Evolutionary conservation across 2,888 invertebrate genomes (phyloP).

Genomic region (Rapana venosa): DNA sequence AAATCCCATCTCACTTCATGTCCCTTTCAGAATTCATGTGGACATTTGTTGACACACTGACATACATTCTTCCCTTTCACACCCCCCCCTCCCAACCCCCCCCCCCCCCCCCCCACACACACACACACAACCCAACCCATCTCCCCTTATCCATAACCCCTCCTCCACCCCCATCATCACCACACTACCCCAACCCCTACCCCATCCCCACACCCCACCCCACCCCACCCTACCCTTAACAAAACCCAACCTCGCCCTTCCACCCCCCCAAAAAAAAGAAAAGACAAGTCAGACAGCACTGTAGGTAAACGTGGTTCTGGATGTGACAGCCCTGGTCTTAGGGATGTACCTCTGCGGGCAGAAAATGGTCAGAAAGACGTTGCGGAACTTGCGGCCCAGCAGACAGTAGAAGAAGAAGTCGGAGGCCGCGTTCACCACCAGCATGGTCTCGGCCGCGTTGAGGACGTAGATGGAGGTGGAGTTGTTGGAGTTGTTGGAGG

Average conservation of each 20-base stretch:
- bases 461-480: conserved; percentile 45
- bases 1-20: no score
- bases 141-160: neutral
- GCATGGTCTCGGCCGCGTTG: conserved; percentile 52
- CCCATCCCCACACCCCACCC: neutral
- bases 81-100: neutral
- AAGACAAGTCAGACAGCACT: conserved; percentile 25
- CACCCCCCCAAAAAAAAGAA: neutral
- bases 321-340: neutral
- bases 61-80: neutral
- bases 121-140: neutral
- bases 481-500: conserved; percentile 36
- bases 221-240: neutral
- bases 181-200: neutral
- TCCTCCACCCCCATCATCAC: neutral
- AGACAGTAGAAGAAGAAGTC: conserved; percentile 58
- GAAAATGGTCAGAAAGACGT: conserved; percentile 46
- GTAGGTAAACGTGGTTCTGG: conserved; percentile 4
- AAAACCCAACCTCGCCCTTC: neutral
- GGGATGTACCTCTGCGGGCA: conserved; percentile 44
- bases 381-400: conserved; percentile 52
- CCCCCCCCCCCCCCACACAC: neutral
- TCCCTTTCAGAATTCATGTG: no score
- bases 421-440: conserved; percentile 55
- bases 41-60: neutral